Evolutionary conservation across 2,888 invertebrate species (phyloP).

Genomic region (Catonia carolina): DNA sequence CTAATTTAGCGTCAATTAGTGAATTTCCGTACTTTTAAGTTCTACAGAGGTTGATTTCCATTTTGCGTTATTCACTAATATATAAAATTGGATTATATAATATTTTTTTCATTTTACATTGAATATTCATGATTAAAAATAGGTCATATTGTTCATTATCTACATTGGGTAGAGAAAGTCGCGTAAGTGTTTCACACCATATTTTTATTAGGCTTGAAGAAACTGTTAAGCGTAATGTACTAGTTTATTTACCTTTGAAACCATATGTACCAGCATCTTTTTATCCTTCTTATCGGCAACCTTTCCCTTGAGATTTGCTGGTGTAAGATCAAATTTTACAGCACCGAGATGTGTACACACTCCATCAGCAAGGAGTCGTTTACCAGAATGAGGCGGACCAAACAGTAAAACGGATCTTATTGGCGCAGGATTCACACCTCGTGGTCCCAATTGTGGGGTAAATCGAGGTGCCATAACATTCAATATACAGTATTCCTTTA

Average conservation of each 20-base stretch:
- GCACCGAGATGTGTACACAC: conserved; percentile 69
- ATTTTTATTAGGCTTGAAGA: too few relatives aligned
- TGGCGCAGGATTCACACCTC: conserved; percentile 34
- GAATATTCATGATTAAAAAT: too few relatives aligned
- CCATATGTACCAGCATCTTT: conserved; percentile 56
- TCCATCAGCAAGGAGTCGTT: conserved; percentile 62
- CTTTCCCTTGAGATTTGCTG: conserved; percentile 58
- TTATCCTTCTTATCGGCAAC: conserved; percentile 59
- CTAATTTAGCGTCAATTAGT: too few relatives aligned
- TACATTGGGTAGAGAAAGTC: too few relatives aligned
- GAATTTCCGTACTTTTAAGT: too few relatives aligned
- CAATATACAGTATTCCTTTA: conserved; percentile 55
- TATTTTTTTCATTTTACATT: too few relatives aligned
- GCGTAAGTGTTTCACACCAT: too few relatives aligned
- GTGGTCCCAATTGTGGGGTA: conserved; percentile 39
- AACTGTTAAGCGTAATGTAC: too few relatives aligned
- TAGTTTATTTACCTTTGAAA: conserved; percentile 59
- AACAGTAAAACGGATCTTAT: conserved; percentile 58
- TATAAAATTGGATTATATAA: too few relatives aligned
- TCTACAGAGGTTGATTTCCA: too few relatives aligned
- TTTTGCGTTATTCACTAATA: too few relatives aligned
- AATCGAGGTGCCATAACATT: conserved; percentile 41
- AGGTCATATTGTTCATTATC: too few relatives aligned
- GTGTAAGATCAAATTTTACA: conserved; percentile 68
- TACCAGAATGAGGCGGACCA: conserved; percentile 64